These are phyloP conservation scores for Drosophila siamana DNA, from an alignment of 2,888 invertebrate species.

Conservation along the genomic window DNA sequence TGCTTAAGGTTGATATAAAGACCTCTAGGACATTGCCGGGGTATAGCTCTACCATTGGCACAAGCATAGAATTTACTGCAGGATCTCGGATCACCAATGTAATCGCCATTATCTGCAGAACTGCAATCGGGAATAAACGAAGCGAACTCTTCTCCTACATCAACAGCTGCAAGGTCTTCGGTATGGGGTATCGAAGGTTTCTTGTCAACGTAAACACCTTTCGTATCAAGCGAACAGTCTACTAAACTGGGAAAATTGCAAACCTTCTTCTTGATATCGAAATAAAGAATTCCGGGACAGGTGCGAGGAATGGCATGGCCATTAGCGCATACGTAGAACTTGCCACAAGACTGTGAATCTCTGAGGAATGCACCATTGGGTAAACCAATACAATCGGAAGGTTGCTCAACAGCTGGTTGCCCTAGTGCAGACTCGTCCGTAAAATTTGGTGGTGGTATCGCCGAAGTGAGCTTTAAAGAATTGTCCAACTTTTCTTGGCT, in stretches of 20 bases:
- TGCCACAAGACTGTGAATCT: constrained; percentile 47
- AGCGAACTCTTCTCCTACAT: not conserved
- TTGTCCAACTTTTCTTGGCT: not conserved
- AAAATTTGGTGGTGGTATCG: not conserved
- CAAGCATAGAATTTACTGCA: constrained; percentile 54
- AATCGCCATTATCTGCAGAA: constrained; percentile 31
- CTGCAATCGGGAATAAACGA: constrained; percentile 36
- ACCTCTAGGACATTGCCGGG: constrained; percentile 44
- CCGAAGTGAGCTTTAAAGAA: not conserved
- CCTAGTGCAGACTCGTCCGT: not conserved
- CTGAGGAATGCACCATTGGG: constrained; percentile 55
- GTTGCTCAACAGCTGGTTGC: not conserved
- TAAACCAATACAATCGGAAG: not conserved
- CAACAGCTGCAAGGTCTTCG: not conserved
- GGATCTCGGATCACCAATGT: constrained; percentile 32
- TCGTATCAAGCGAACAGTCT: constrained; percentile 40
- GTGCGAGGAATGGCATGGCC: constrained; percentile 46
- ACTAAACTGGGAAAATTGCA: constrained; percentile 64
- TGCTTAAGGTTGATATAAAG: constrained; percentile 37
- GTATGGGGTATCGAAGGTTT: not conserved
- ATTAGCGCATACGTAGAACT: constrained; percentile 58
- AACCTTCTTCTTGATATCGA: constrained; percentile 49
- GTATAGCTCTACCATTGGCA: constrained; percentile 34
- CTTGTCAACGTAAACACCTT: not conserved
- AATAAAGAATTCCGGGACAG: constrained; percentile 54